Evolutionary conservation across 2,113 vertebrate genomes (phyloP).

Genomic region (Amphiprion ocellaris): DNA sequence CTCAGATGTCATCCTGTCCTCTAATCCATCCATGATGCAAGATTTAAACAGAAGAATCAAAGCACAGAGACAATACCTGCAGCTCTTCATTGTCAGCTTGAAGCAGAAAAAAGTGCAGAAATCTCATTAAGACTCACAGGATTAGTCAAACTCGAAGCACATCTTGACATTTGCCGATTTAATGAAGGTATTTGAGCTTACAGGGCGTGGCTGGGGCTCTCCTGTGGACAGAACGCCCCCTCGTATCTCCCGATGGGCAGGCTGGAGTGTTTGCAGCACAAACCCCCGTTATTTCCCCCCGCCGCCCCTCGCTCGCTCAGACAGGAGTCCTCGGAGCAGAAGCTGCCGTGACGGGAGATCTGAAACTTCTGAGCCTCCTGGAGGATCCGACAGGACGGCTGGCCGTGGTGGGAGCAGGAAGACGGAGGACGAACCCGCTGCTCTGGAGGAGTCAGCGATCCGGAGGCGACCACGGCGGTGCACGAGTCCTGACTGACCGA

Average conservation of each 20-base stretch:
- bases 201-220: conserved; percentile 68
- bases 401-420: conserved; percentile 60
- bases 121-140: conserved; percentile 12
- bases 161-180: not conserved
- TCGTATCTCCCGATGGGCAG: conserved; percentile 53
- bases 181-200: conserved; percentile 61
- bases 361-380: conserved; percentile 87
- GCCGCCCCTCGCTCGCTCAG: conserved; percentile 18
- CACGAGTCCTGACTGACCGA: conserved; percentile 71
- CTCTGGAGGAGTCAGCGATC: conserved; percentile 48
- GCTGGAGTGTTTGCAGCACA: conserved; percentile 67
- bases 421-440: conserved; percentile 40
- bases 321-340: conserved; percentile 89
- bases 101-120: conserved; percentile 62
- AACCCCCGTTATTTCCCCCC: conserved; percentile 19
- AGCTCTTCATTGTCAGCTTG: conserved; percentile 75
- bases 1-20: not conserved
- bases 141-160: not conserved
- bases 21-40: conserved; percentile 2
- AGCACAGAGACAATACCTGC: conserved; percentile 67
- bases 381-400: conserved; percentile 59
- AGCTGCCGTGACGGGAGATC: conserved; percentile 86
- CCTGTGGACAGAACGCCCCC: conserved; percentile 51
- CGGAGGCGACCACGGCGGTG: conserved; percentile 6
- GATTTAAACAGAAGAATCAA: conserved; percentile 3